phyloP scores from a whole-genome alignment of 1,140 invertebrate genomes.

The Magallana gigas region DNA sequence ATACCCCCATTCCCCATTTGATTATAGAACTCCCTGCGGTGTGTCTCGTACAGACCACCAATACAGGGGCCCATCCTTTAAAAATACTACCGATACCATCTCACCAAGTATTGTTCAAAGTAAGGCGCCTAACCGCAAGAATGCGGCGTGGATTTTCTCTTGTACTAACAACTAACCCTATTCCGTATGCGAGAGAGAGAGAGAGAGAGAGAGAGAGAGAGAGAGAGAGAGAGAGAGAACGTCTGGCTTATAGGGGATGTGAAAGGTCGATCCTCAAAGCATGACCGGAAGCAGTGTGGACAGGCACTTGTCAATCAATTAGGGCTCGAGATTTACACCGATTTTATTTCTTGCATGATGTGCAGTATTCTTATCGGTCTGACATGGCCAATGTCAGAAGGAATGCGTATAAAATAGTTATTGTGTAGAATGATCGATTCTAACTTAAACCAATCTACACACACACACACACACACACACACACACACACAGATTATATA shows the following conservation, averaged over 20 bases:
- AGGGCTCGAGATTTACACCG: no score
- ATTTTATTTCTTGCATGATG: no score
- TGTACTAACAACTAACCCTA: background rate
- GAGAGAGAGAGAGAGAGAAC: background rate
- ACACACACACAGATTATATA: no score
- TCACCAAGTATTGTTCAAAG: background rate
- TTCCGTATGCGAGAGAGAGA: background rate
- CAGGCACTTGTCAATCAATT: background rate
- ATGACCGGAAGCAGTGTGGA: background rate
- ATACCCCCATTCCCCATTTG: background rate
- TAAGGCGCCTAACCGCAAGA: conserved; percentile 8
- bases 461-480: no score
- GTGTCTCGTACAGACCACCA: background rate
- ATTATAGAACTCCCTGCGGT: background rate
- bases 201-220: background rate
- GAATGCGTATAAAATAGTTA: no score
- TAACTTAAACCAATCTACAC: no score
- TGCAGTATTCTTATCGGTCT: no score
- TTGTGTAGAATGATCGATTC: no score
- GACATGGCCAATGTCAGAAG: no score
- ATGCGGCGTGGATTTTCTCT: conserved; percentile 3
- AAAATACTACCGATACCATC: conserved; percentile 16
- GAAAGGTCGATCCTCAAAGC: background rate
- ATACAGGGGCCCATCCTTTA: background rate
- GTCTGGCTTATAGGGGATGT: background rate